Base-by-base conservation (phyloP, 2,888 invertebrate genomes). In the Notodonta ziczac region DNA sequence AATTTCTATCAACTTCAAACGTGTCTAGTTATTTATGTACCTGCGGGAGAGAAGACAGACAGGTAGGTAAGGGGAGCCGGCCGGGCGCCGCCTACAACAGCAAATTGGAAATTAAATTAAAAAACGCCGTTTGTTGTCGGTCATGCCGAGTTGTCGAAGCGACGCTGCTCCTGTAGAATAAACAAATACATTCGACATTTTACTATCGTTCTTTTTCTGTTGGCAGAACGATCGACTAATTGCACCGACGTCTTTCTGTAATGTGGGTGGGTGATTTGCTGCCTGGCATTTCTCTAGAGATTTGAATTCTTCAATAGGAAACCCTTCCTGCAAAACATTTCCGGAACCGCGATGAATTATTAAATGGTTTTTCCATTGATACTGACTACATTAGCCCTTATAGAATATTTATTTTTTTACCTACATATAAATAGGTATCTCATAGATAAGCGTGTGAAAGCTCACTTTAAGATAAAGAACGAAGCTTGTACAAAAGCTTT, bases 41-140 rank as follows among this genome's bases (percentile, higher is more conserved):
- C 0, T 6, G 6, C 40, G 40, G 6, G 9, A 9, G 40, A 6
- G 42, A 35, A 42, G 62, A 65, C 57, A 42, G 62, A 65, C 57
- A 72, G 69, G 67, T 70, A 72, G 69, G 71, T 73, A 72, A 64
- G 70, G 72, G 68, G 69, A 66, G 70, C 75, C 59, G 57, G 46
- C 58, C 61, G 65, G 61, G 67, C 57, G 58, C 58, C 58, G 61
- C 67, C 60, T 61, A 66, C 71, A 62, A 67, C 77, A 72, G 69
- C 64, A 79, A 83, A 82, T 83, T 80, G 82, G 74, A 83, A 83
- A 82, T 78, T 72, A 82, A 84, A 83, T 83, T 83, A 82, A 82
- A 82, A 80, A 70, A 63, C 65, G 66, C 60, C 72, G 63, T 68
- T 80, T 77, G 77, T 81, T 80, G 77, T 77, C 72, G 70, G 72